Percentiles rank a stretch among this genome's conserved stretches.
Conservation (phyloP, 2,888 invertebrate species). For the Dicranocentrus wangi region DNA sequence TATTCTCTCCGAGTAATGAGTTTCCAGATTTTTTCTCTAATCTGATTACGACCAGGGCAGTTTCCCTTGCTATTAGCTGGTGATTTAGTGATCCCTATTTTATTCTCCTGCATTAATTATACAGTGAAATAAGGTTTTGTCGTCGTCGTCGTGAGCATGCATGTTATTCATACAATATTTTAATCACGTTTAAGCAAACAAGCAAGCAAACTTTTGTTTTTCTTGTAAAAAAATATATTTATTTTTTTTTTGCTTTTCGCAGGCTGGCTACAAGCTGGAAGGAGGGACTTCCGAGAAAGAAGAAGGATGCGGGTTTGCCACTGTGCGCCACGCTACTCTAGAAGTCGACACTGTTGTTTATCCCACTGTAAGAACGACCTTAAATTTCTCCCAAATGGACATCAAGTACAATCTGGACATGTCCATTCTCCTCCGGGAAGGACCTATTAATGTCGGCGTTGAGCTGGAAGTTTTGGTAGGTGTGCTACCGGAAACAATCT, state of each 20-base stretch:
- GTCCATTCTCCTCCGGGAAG: constrained; percentile 71
- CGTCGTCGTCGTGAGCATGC: too few species aligned
- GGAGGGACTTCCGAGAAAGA: constrained; percentile 70
- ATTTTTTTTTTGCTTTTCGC: constrained; percentile 12
- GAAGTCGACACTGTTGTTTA: constrained; percentile 79
- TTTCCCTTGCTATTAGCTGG: too few species aligned
- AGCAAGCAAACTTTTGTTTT: too few species aligned
- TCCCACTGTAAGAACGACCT: constrained; percentile 78
- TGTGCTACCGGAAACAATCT: too few species aligned
- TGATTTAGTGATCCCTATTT: too few species aligned
- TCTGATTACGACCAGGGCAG: not conserved
- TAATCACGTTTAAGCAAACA: too few species aligned
- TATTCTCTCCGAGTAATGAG: not conserved
- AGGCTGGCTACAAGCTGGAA: constrained; percentile 72
- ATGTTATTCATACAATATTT: too few species aligned
- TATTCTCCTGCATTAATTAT: too few species aligned
- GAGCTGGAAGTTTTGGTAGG: constrained; percentile 71
- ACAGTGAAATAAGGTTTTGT: too few species aligned
- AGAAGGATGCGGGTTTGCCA: constrained; percentile 65
- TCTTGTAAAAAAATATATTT: too few species aligned
- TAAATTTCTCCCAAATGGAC: constrained; percentile 78
- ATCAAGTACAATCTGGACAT: constrained; percentile 70
- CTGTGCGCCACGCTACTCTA: constrained; percentile 74
- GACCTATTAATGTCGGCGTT: constrained; percentile 72
- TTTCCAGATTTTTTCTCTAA: not conserved